Percentiles rank a stretch among this genome's conserved stretches.
These are phyloP conservation scores for Thamnophis sirtalis DNA, from an alignment of 2,113 vertebrate genomes.

Conservation along the genomic window DNA sequence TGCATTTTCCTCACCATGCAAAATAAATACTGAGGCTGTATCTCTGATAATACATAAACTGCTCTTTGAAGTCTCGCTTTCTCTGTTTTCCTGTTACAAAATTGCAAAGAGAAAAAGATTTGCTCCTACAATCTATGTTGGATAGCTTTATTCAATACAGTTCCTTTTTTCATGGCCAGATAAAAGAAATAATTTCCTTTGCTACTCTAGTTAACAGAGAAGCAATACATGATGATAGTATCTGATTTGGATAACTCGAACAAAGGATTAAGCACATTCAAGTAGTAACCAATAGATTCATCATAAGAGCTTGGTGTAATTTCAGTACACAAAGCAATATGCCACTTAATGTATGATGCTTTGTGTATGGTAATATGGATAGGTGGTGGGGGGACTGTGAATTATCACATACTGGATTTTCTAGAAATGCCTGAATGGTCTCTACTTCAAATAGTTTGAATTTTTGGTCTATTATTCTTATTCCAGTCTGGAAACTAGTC, in stretches of 20 bases:
- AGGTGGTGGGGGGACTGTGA: background rate
- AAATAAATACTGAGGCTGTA: conserved; percentile 13
- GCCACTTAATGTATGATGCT: background rate
- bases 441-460: background rate
- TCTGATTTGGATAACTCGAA: background rate
- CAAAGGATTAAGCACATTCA: background rate
- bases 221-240: background rate
- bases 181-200: background rate
- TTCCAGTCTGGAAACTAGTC: background rate
- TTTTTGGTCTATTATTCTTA: background rate
- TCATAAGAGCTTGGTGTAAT: background rate
- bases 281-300: background rate
- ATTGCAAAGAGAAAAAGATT: background rate
- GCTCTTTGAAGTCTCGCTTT: fast-evolving
- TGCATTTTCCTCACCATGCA: background rate
- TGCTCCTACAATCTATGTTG: background rate
- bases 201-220: background rate
- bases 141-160: background rate
- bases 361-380: too few relatives aligned
- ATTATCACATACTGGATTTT: background rate
- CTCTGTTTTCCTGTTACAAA: background rate
- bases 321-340: background rate
- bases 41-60: conserved; percentile 9
- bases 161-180: background rate
- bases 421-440: background rate